phyloP scores from a whole-genome alignment of 92 coral and sea anemone species.

The Nematostella vectensis region DNA sequence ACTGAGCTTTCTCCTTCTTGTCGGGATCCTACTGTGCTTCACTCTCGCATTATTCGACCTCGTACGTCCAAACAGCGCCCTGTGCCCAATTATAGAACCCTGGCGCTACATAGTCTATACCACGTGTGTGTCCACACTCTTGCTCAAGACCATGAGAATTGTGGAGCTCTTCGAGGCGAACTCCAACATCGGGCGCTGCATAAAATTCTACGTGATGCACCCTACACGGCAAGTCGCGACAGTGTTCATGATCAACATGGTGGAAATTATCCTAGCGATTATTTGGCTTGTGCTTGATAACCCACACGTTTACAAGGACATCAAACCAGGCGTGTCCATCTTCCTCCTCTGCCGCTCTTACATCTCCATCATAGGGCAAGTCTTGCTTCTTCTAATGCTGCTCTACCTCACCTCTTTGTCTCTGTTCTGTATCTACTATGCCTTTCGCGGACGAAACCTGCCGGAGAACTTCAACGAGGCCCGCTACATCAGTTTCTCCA shows the following conservation, averaged over 20 bases:
- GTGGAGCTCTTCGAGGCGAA: slow-evolving; percentile 9
- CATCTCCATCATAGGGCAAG: slow-evolving; percentile 18
- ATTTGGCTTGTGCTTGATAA: slow-evolving; percentile 44
- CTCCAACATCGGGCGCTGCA: slow-evolving; percentile 1
- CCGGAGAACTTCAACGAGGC: slow-evolving; percentile 73
- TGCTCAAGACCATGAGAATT: slow-evolving; percentile 22
- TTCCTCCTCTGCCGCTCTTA: slow-evolving; percentile 41
- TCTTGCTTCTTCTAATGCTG: slow-evolving; percentile 24
- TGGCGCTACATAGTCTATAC: slow-evolving; percentile 20
- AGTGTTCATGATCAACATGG: slow-evolving; percentile 11
- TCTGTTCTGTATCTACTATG: slow-evolving; percentile 42
- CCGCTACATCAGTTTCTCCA: slow-evolving; percentile 52
- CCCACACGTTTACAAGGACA: slow-evolving; percentile 21
- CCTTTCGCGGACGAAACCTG: slow-evolving; percentile 49
- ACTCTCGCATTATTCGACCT: slow-evolving; percentile 17
- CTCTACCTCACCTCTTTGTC: slow-evolving; percentile 26
- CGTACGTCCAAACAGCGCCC: slow-evolving; percentile 4
- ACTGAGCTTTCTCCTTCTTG: slow-evolving; percentile 9
- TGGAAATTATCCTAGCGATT: slow-evolving; percentile 15
- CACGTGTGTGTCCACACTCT: slow-evolving; percentile 19
- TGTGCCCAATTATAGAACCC: slow-evolving; percentile 14
- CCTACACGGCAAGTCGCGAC: slow-evolving; percentile 6
- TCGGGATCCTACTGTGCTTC: slow-evolving; percentile 12
- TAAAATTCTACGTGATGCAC: slow-evolving; percentile 8
- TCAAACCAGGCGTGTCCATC: slow-evolving; percentile 33